Conservation (phyloP, 2,888 invertebrate genomes). For the Digitonthophagus gazella region DNA sequence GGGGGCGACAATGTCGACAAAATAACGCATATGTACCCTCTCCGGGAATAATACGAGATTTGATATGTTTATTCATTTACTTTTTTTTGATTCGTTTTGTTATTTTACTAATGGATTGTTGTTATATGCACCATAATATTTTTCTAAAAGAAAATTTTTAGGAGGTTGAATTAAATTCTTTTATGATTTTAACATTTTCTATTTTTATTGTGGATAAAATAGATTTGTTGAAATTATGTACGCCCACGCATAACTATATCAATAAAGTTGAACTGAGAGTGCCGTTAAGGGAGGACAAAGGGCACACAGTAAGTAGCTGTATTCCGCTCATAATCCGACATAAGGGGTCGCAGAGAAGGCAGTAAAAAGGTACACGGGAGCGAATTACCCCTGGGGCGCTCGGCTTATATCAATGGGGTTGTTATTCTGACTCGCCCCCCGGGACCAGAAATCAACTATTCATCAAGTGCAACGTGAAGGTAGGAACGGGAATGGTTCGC, state of each 20-base stretch:
- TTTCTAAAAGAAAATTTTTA: not conserved
- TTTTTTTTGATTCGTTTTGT: not conserved
- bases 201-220: not conserved
- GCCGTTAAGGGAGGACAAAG: slow-evolving; percentile 18
- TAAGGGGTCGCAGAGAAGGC: slow-evolving; percentile 31
- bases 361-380: slow-evolving; percentile 35
- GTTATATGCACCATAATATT: no score
- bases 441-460: slow-evolving; percentile 34
- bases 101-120: no score
- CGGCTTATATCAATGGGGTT: slow-evolving; percentile 33
- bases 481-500: not conserved
- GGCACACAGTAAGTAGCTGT: slow-evolving; percentile 33
- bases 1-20: slow-evolving; percentile 2
- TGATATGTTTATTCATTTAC: not conserved
- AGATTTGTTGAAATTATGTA: slow-evolving; percentile 19
- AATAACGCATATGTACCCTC: slow-evolving; percentile 9
- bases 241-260: slow-evolving; percentile 23
- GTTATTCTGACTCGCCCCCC: slow-evolving; percentile 32
- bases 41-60: not conserved
- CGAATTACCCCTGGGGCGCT: slow-evolving; percentile 34
- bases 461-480: slow-evolving; percentile 22
- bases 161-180: not conserved
- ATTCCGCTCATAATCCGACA: slow-evolving; percentile 29
- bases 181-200: not conserved
- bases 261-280: slow-evolving; percentile 22